phyloP scores from a whole-genome alignment of 30 jellyfish, hydroid and myxozoan species.

The Rhopilema esculentum region DNA sequence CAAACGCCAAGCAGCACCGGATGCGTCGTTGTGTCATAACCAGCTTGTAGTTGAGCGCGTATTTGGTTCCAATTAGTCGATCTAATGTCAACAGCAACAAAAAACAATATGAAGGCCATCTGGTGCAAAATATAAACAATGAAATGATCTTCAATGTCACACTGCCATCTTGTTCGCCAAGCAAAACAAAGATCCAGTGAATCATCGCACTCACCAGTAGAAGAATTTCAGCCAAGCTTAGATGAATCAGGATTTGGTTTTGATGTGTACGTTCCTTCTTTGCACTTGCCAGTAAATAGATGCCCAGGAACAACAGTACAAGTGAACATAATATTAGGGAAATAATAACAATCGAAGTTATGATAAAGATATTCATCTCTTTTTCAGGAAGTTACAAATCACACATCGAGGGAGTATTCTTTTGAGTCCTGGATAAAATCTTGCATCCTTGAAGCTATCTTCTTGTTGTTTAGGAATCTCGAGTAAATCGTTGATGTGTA shows the following conservation, averaged over 20 bases:
- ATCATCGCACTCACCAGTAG: not conserved
- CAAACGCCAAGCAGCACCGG: not conserved
- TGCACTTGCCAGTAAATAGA: not conserved
- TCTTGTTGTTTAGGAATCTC: no score
- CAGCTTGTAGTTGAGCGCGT: not conserved
- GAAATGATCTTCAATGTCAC: not conserved
- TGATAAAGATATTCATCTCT: not conserved
- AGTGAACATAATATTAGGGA: not conserved
- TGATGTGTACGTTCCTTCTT: slow-evolving; percentile 18
- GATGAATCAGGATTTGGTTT: not conserved
- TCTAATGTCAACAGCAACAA: slow-evolving; percentile 2
- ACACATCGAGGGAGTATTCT: no score
- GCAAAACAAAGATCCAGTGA: not conserved
- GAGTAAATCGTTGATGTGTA: no score
- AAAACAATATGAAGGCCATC: not conserved
- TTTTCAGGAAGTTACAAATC: no score
- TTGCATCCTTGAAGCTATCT: no score
- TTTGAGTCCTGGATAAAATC: no score
- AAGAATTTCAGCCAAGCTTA: not conserved
- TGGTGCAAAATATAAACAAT: not conserved
- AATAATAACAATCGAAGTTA: not conserved
- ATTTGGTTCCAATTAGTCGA: not conserved
- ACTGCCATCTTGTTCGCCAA: not conserved
- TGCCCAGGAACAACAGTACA: not conserved
- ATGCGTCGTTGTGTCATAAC: not conserved